Percentiles rank a stretch among this genome's conserved stretches.
phyloP scores from a whole-genome alignment of 2,888 invertebrate genomes.

The Gisinianus flammeolus region DNA sequence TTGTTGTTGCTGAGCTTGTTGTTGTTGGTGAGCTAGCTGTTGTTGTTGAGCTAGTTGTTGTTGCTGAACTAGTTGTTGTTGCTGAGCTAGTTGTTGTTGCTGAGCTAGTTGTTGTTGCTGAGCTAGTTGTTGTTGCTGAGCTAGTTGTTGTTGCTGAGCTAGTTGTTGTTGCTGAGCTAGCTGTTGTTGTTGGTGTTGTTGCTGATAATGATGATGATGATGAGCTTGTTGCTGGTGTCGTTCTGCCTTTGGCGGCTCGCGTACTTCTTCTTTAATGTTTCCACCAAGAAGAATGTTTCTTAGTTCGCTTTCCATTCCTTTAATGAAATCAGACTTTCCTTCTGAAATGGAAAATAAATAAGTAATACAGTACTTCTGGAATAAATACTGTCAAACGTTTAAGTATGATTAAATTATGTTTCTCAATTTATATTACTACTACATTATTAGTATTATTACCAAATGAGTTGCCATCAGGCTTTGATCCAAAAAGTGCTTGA shows the following conservation, averaged over 20 bases:
- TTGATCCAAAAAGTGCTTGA: slow-evolving; percentile 23
- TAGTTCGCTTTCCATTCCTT: slow-evolving; percentile 23
- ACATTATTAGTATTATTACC: background rate
- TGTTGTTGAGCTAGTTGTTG: slow-evolving; percentile 16
- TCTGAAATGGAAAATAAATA: slow-evolving; percentile 11
- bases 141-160: too few species aligned
- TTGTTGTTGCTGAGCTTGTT: too few species aligned
- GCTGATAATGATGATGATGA: background rate
- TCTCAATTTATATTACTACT: background rate
- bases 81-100: background rate
- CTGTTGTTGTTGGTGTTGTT: background rate
- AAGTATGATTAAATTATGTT: background rate
- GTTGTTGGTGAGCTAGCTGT: background rate
- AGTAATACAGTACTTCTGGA: background rate
- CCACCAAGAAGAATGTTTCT: slow-evolving; percentile 24
- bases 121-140: background rate
- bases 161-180: too few species aligned
- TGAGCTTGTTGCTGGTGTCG: background rate
- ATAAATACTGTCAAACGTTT: background rate
- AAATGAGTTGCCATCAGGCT: background rate
- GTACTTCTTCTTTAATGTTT: slow-evolving; percentile 14
- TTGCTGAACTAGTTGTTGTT: background rate
- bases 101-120: background rate
- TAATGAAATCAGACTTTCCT: slow-evolving; percentile 28
- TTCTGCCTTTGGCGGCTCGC: background rate